Evolutionary conservation across 2,888 invertebrate genomes (phyloP).

Genomic region (Thumatha senex): DNA sequence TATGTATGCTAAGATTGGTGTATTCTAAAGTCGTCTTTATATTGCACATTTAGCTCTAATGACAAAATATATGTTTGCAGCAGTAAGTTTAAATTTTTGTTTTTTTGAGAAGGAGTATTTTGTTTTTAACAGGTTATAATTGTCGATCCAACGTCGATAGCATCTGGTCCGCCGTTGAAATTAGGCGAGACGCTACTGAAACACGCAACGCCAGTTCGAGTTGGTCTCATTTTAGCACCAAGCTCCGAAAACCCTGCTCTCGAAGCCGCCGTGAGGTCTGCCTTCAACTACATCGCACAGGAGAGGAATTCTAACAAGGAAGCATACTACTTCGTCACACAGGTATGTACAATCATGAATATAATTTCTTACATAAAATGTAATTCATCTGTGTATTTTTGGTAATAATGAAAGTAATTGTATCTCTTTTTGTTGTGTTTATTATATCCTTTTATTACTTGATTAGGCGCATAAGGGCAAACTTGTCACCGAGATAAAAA

Average conservation of each 20-base stretch:
- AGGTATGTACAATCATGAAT: constrained; percentile 77
- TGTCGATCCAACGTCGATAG: constrained; percentile 90
- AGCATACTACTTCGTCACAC: constrained; percentile 93
- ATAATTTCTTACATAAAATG: not conserved
- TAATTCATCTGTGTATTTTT: no score
- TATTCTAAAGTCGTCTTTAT: no score
- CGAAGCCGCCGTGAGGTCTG: constrained; percentile 92
- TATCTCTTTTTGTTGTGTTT: no score
- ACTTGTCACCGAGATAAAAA: no score
- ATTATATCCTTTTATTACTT: no score
- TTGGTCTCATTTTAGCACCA: constrained; percentile 93
- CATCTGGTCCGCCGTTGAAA: constrained; percentile 89
- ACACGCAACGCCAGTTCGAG: constrained; percentile 94
- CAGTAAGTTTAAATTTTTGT: not conserved
- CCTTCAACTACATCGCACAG: constrained; percentile 94
- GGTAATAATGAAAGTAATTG: no score
- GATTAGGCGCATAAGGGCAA: no score
- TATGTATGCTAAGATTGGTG: no score
- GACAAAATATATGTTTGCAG: no score
- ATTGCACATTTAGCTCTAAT: no score
- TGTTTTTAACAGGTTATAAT: constrained; percentile 86
- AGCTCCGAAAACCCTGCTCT: constrained; percentile 86
- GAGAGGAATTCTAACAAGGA: constrained; percentile 87
- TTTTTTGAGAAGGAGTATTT: not conserved
- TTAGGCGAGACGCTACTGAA: constrained; percentile 95